A percentile compares a stretch with the other conserved stretches of the same genome.
Conservation (phyloP, 2,797 vertebrate species). For the Cossypha heuglini region DNA sequence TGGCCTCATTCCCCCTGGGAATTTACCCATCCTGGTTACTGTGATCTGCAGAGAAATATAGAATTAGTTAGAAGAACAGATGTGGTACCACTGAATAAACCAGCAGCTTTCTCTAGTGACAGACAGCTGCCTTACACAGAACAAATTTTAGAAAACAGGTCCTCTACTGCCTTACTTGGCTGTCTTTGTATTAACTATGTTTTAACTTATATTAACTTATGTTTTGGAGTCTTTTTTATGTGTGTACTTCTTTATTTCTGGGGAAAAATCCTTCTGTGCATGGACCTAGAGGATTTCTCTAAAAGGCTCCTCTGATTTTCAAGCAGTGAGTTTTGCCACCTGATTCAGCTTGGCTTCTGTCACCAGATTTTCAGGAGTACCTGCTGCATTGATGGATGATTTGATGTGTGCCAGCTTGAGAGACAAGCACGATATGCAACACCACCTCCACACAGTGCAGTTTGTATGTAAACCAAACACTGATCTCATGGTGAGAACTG, state of each 20-base stretch:
- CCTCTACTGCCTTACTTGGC: not conserved
- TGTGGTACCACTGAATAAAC: not conserved
- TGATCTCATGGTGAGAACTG: not conserved
- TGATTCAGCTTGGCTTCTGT: not conserved
- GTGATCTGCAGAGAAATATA: not conserved
- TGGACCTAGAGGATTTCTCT: not conserved
- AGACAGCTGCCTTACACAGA: not conserved
- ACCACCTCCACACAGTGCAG: not conserved
- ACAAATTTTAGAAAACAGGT: not conserved
- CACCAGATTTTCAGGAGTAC: not conserved
- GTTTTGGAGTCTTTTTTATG: not conserved
- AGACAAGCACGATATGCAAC: accelerated
- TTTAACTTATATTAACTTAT: not conserved
- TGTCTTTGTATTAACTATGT: not conserved
- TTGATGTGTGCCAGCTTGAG: not conserved
- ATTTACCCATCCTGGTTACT: not conserved
- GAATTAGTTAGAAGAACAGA: not conserved
- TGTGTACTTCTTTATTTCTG: not conserved
- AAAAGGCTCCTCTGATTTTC: not conserved
- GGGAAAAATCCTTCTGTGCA: not conserved
- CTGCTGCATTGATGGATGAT: not conserved
- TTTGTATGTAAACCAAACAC: not conserved
- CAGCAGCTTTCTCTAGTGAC: not conserved
- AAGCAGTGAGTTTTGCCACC: not conserved
- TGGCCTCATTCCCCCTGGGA: not conserved